Conservation (phyloP, 2,888 invertebrate genomes). For the Piscicola geometra region DNA sequence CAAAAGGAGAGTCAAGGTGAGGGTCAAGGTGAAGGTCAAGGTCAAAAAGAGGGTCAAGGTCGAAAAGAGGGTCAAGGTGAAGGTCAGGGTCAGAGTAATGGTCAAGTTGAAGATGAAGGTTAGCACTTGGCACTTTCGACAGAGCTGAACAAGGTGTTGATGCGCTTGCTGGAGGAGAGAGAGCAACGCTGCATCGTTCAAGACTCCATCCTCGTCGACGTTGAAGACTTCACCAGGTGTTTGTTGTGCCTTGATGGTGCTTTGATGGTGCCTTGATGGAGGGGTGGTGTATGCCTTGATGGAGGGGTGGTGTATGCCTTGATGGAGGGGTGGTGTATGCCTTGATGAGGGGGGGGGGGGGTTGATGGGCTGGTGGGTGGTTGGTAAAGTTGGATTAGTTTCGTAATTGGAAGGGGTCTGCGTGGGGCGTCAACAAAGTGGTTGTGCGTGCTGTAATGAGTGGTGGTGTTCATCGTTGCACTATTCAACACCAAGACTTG, state of each 20-base stretch:
- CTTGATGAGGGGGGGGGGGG: too few relatives aligned
- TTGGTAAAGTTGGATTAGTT: too few relatives aligned
- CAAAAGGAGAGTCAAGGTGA: too few relatives aligned
- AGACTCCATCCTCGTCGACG: conserved; percentile 93
- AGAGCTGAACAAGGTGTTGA: conserved; percentile 80
- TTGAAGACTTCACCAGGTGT: conserved; percentile 78
- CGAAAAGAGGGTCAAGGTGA: background rate
- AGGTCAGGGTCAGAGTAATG: background rate
- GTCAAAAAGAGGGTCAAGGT: background rate
- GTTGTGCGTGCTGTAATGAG: too few relatives aligned
- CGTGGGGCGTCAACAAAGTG: too few relatives aligned
- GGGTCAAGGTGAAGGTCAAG: too few relatives aligned
- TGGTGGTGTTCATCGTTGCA: background rate
- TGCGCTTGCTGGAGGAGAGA: conserved; percentile 80
- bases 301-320: background rate
- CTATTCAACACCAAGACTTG: conserved; percentile 3
- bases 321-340: conserved; percentile 1
- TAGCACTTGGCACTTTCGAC: conserved; percentile 20
- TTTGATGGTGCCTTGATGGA: background rate
- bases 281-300: background rate
- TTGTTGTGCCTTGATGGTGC: too few relatives aligned
- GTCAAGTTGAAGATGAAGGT: background rate
- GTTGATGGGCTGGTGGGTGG: too few relatives aligned
- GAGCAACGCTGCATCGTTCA: conserved; percentile 96
- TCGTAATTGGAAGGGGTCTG: too few relatives aligned